Percentiles rank a stretch among this genome's conserved stretches.
Evolutionary conservation across 2,797 vertebrate species (phyloP).

Genomic region (Neosalanx taihuensis): DNA sequence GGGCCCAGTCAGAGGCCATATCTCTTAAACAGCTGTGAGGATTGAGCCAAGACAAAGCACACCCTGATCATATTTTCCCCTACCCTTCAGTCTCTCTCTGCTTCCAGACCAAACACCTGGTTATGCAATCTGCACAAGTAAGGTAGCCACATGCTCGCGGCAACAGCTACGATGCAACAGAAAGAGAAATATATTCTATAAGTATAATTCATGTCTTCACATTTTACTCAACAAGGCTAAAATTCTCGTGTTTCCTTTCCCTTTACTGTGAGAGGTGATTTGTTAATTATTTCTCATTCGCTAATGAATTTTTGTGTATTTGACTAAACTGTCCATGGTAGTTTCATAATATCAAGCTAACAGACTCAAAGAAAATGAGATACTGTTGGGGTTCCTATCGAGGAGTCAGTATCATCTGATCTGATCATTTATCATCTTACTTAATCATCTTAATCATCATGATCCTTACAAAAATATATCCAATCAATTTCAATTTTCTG

Average conservation of each 20-base stretch:
- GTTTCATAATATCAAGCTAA: too few relatives aligned
- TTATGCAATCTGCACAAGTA: constrained; percentile 57
- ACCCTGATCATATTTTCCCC: constrained; percentile 71
- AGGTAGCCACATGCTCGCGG: constrained; percentile 53
- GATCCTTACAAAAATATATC: neutral
- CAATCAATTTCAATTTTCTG: neutral
- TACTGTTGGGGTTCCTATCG: neutral
- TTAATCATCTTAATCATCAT: too few relatives aligned
- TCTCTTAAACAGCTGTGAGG: constrained; percentile 70
- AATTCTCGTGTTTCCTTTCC: neutral
- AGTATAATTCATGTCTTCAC: neutral
- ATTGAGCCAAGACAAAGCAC: constrained; percentile 53
- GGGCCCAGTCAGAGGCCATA: constrained; percentile 47
- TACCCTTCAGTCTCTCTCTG: constrained; percentile 34
- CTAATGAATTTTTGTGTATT: neutral
- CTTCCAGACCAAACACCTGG: constrained; percentile 70
- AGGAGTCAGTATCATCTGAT: neutral
- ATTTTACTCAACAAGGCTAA: neutral
- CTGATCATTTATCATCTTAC: neutral
- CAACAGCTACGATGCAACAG: neutral
- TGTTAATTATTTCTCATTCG: neutral
- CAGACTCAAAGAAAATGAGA: neutral
- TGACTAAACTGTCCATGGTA: neutral
- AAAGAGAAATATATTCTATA: neutral
- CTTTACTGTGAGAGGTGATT: neutral